Percentiles rank a stretch among this genome's conserved stretches.
Conservation (phyloP, 2,888 invertebrate genomes). For the Fragum whitleyi region DNA sequence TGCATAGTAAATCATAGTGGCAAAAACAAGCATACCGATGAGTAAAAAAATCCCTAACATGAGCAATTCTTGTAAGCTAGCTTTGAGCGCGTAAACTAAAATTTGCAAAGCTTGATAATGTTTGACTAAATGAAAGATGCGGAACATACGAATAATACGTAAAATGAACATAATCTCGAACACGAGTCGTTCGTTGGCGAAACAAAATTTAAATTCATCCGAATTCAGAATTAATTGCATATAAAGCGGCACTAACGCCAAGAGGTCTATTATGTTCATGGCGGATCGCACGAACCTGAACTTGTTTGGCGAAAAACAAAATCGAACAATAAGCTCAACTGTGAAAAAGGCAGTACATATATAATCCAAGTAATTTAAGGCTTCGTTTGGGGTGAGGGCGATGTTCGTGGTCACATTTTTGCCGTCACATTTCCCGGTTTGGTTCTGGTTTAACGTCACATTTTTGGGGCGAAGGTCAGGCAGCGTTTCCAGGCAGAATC, state of each 20-base stretch:
- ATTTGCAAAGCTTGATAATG: conserved; percentile 86
- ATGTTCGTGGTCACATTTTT: conserved; percentile 57
- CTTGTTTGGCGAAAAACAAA: conserved; percentile 82
- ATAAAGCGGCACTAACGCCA: conserved; percentile 83
- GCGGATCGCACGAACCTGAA: conserved; percentile 78
- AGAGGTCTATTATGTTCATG: conserved; percentile 84
- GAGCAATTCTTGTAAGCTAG: conserved; percentile 84
- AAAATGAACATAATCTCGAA: conserved; percentile 85
- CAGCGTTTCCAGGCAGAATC: conserved; percentile 83
- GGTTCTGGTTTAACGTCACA: conserved; percentile 50
- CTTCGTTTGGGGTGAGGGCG: conserved; percentile 71
- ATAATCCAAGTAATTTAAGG: conserved; percentile 80
- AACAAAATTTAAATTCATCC: conserved; percentile 78
- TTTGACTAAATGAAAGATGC: conserved; percentile 86
- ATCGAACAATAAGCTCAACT: conserved; percentile 81
- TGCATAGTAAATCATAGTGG: conserved; percentile 85
- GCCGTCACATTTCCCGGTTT: conserved; percentile 58
- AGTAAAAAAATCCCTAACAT: conserved; percentile 84
- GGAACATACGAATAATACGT: conserved; percentile 86
- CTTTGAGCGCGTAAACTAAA: conserved; percentile 85
- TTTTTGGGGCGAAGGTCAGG: conserved; percentile 72
- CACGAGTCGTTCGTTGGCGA: conserved; percentile 80
- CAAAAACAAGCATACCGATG: conserved; percentile 84
- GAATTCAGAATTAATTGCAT: conserved; percentile 82
- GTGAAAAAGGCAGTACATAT: conserved; percentile 84